phyloP scores from a whole-genome alignment of 2,888 invertebrate species.

The Hirtodrosophila cameraria region DNA sequence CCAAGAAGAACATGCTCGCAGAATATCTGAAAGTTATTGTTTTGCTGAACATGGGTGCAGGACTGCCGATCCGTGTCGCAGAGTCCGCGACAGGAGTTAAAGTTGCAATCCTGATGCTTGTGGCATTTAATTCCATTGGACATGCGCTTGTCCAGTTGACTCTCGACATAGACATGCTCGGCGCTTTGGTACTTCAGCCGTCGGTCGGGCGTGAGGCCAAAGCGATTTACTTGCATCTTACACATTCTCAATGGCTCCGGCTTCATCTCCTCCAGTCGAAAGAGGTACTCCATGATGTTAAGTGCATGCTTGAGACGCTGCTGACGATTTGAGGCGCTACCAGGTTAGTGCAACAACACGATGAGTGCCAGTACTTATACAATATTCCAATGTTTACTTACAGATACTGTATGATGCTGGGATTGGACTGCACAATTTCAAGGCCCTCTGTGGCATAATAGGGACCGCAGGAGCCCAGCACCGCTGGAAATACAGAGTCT shows the following conservation, averaged over 20 bases:
- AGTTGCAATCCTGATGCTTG: slow-evolving; percentile 76
- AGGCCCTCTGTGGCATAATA: slow-evolving; percentile 82
- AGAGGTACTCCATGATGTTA: slow-evolving; percentile 82
- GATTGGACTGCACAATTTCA: slow-evolving; percentile 76
- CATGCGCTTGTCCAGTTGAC: slow-evolving; percentile 80
- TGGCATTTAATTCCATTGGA: slow-evolving; percentile 77
- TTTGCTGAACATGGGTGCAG: slow-evolving; percentile 81
- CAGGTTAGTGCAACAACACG: background rate
- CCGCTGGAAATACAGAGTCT: slow-evolving; percentile 82
- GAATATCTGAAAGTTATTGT: slow-evolving; percentile 83
- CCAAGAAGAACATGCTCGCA: slow-evolving; percentile 81
- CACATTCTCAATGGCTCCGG: slow-evolving; percentile 83
- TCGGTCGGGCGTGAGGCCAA: slow-evolving; percentile 80
- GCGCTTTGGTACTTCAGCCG: slow-evolving; percentile 82
- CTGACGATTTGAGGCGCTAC: slow-evolving; percentile 79
- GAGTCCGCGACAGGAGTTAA: slow-evolving; percentile 78
- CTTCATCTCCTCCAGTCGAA: slow-evolving; percentile 82
- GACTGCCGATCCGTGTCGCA: slow-evolving; percentile 76
- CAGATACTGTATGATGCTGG: slow-evolving; percentile 80
- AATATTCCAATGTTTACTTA: slow-evolving; percentile 45
- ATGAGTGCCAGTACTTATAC: background rate
- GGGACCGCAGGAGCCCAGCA: slow-evolving; percentile 82
- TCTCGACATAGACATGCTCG: slow-evolving; percentile 79
- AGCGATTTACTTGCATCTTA: slow-evolving; percentile 80
- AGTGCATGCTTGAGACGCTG: slow-evolving; percentile 81